Evolutionary conservation across 2,888 invertebrate species (phyloP).

Genomic region (Aphidoletes aphidimyza): DNA sequence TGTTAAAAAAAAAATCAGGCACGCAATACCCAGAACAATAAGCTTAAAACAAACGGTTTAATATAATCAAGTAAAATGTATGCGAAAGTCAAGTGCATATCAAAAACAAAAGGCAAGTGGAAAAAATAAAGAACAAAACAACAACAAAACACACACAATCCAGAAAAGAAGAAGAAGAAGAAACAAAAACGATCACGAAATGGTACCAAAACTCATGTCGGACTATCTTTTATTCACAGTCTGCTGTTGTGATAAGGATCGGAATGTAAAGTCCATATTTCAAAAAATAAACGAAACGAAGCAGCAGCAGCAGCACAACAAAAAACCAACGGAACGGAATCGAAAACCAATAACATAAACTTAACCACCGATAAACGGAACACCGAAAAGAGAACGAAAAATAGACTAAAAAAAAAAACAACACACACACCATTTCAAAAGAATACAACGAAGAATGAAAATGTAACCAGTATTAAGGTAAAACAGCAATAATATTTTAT

Average conservation of each 20-base stretch:
- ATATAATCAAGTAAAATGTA: not conserved
- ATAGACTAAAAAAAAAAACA: not conserved
- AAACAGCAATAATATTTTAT: constrained; percentile 54
- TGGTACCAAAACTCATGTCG: constrained; percentile 39
- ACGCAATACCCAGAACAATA: no score
- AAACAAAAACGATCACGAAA: constrained; percentile 16
- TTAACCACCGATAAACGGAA: constrained; percentile 50
- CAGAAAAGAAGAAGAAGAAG: no score
- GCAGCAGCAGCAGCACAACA: not conserved
- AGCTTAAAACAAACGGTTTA: not conserved
- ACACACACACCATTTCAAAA: not conserved
- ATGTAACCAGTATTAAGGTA: constrained; percentile 21
- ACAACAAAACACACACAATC: not conserved
- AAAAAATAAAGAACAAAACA: not conserved
- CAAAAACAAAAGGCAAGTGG: constrained; percentile 5
- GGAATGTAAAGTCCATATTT: constrained; percentile 50
- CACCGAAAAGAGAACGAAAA: constrained; percentile 4
- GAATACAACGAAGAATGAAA: not conserved
- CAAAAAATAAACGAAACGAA: constrained; percentile 34
- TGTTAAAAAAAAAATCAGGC: no score
- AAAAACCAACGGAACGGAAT: constrained; percentile 22
- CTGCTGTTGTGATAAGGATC: constrained; percentile 44
- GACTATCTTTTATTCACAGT: constrained; percentile 49
- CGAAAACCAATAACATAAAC: constrained; percentile 33
- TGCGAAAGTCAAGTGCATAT: constrained; percentile 8